phyloP scores from a whole-genome alignment of 2,797 vertebrate species.

The Otolemur crassicaudatus region DNA sequence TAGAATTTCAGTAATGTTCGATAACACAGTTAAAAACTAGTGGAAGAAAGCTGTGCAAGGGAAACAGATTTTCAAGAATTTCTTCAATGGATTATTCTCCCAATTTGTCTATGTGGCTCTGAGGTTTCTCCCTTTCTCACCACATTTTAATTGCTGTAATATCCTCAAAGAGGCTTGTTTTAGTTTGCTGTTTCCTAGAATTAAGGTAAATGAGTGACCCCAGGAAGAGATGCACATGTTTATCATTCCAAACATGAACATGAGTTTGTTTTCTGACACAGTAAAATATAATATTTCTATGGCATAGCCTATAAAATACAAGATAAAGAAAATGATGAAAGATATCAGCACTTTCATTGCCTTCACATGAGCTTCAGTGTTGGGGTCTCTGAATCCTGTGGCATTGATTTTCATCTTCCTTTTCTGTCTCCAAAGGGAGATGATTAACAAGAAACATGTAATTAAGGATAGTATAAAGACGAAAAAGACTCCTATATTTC shows the following conservation, averaged over 20 bases:
- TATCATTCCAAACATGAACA: slow-evolving; percentile 8
- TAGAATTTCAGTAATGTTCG: neutral
- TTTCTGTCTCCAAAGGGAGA: slow-evolving; percentile 83
- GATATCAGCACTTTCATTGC: slow-evolving; percentile 75
- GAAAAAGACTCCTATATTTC: neutral
- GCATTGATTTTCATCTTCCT: neutral
- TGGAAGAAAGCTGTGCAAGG: neutral
- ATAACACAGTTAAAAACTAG: neutral
- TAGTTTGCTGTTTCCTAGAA: slow-evolving; percentile 61
- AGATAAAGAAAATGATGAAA: slow-evolving; percentile 62
- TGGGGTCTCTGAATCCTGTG: slow-evolving; percentile 10
- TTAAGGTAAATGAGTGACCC: slow-evolving; percentile 71
- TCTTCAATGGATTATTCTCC: neutral
- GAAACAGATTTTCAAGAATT: neutral
- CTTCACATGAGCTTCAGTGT: slow-evolving; percentile 70
- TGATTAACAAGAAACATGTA: slow-evolving; percentile 71
- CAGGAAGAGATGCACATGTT: neutral
- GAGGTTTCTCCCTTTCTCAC: neutral
- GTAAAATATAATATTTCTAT: neutral
- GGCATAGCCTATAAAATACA: neutral
- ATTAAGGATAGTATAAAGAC: neutral
- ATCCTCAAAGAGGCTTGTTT: neutral
- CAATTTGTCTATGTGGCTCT: neutral
- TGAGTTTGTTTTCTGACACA: neutral
- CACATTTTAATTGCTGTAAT: neutral